These are phyloP conservation scores for Zoanthus sociatus DNA, from an alignment of 92 coral and sea anemone species.

Conservation along the genomic window DNA sequence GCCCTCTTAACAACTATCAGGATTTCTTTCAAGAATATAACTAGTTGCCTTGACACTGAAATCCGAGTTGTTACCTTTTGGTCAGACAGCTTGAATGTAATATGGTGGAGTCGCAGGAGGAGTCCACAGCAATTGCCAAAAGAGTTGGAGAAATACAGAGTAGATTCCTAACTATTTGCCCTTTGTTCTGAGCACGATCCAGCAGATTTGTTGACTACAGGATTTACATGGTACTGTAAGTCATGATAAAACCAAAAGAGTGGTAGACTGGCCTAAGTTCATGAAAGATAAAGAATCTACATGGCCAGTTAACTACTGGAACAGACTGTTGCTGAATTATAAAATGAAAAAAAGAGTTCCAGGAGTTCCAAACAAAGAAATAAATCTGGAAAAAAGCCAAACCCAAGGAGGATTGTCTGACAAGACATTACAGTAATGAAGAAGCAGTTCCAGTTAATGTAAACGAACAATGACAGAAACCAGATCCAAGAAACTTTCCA, in stretches of 20 bases:
- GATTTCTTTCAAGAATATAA: constrained; percentile 1
- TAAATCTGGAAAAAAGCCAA: not conserved
- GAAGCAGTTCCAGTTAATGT: not conserved
- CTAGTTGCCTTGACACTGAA: constrained; percentile 36
- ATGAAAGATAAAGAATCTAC: too few species aligned
- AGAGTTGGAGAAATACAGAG: constrained; percentile 64
- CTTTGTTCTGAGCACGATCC: constrained; percentile 54
- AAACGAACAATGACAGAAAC: not conserved
- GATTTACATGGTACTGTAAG: constrained; percentile 34
- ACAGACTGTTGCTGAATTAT: not conserved
- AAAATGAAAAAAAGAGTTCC: constrained; percentile 42
- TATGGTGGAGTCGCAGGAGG: constrained; percentile 69
- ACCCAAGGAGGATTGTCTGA: not conserved
- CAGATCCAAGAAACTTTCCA: not conserved
- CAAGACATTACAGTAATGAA: not conserved
- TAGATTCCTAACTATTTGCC: constrained; percentile 57
- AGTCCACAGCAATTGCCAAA: constrained; percentile 63
- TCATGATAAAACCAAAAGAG: not conserved
- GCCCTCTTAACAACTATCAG: too few species aligned
- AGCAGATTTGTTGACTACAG: constrained; percentile 64
- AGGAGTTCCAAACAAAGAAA: not conserved
- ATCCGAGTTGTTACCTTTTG: constrained; percentile 45
- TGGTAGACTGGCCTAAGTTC: too few species aligned
- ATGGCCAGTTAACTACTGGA: too few species aligned
- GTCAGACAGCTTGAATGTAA: constrained; percentile 66